Evolutionary conservation across 2,888 invertebrate genomes (phyloP).

Genomic region (Mythimna ferrago): DNA sequence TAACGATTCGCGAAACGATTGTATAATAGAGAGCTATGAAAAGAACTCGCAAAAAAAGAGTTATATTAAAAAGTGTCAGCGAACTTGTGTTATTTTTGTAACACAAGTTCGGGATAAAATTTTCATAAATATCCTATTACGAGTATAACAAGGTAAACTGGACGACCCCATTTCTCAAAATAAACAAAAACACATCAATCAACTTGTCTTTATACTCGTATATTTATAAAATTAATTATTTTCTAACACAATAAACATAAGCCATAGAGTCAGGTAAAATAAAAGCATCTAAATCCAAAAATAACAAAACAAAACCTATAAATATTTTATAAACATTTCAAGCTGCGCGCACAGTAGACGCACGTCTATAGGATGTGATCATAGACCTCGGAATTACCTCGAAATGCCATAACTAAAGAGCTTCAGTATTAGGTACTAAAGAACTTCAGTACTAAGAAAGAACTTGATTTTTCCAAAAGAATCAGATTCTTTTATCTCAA

Average conservation of each 20-base stretch:
- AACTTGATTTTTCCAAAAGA: too few species aligned
- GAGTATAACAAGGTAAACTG: background rate
- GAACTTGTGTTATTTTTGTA: background rate
- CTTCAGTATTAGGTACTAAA: too few species aligned
- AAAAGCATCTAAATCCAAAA: slow-evolving; percentile 43
- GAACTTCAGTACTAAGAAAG: too few species aligned
- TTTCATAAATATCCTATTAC: slow-evolving; percentile 12
- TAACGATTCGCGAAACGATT: background rate
- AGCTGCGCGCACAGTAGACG: slow-evolving; percentile 55
- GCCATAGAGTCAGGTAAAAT: slow-evolving; percentile 30
- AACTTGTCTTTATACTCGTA: background rate
- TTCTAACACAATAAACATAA: background rate
- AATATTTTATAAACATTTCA: slow-evolving; percentile 69
- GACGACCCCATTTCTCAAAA: background rate
- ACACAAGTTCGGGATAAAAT: too few species aligned
- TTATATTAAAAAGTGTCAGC: too few species aligned
- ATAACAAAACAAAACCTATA: slow-evolving; percentile 39
- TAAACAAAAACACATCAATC: background rate
- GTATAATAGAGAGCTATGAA: background rate
- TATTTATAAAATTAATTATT: slow-evolving; percentile 20
- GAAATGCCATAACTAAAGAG: too few species aligned
- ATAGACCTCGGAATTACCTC: background rate
- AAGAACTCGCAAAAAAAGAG: background rate
- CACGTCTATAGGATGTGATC: slow-evolving; percentile 59
- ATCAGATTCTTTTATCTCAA: too few species aligned